Base-by-base conservation (phyloP, 1,140 invertebrate species). In the Littorina saxatilis region DNA sequence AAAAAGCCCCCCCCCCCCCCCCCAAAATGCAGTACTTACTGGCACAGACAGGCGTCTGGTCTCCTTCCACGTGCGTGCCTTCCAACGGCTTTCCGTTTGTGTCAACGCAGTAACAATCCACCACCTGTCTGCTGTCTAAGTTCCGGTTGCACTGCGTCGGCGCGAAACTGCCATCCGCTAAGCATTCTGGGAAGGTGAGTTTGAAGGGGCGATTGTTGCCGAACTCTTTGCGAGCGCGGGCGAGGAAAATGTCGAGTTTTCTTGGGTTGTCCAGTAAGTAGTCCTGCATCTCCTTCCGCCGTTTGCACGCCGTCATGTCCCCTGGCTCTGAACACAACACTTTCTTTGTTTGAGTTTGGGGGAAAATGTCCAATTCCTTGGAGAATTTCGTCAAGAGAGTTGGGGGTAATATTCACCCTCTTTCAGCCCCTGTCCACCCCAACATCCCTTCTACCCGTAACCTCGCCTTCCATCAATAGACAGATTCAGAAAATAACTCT, bases 41-140 rank as follows among this genome's bases (percentile, higher is more conserved):
- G 35, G 66, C 66, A 23, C 66, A 68, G 32, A 20, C 32, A 7
- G 66, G 66, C 0, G 32, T 68, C 35, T 68, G 66, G 35, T 68
- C 66, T 2, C 32, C 29, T 15, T 9, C 9, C 35, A 68, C 66
- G 66, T 68, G 37, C 32, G 66, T 68, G 35, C 66, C 66, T 35
- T 35, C 66, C 11, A 68, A 35, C 23, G 66, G 66, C 5, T 29
- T 32, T 13, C 70, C 70, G 1, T 73, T 20, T 5, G 40, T n/a
- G 43, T 73, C 35, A 13, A 73, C 70, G 27, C 70, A 73, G 70
- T 17, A 73, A 20, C 70, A 73, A n/a, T 47, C 70, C 70, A 73
- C 43, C 43, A 13, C 13, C 70, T 73, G 39, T n/a, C 27, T n/a
- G n/a, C 20, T 52, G 70, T 47, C 70, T 29, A 50, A 23, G 70